Evolutionary conservation across 2,888 invertebrate genomes (phyloP), one percentile per base, ranked within the genome.

Genomic region (Philereme vetulata): DNA sequence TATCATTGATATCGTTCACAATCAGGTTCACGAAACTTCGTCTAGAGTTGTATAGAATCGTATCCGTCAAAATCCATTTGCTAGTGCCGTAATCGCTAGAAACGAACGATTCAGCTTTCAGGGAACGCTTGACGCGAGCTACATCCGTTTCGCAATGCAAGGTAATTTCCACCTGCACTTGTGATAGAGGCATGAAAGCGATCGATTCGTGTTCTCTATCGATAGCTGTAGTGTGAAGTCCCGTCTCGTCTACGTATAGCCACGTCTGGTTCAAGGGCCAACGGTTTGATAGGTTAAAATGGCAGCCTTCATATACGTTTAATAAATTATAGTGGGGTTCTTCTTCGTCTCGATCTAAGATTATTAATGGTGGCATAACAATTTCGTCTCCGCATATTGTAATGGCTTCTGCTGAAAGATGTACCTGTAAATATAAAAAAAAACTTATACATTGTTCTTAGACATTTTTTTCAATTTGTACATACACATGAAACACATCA

Each of bases 1-100:
- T 90, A 65, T 93, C 93, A 68, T 93, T 93, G n/a, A 90, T 89
- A 65, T 93, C 93, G 21, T 89, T 88, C 0, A 93, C 90, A 59
- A 93, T 88, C 47, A 93, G 74, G 64, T 90, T 90, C 1, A 93
- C 85, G 40, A 90, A 75, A 66, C 88, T 90, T 47, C 85, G 76
- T 64, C 85, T 79, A 0, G 85, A 71, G 57, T 90, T 83, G 69
- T 81, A 87, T 4, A 65, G 63, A 51, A 93, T 90, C 4, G 86
- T 75, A 51, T 91, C 85, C 8, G 89, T 80, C 43, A 89, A 72
- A 38, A 92, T 72, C 90, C 93, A 93, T 67, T 79, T 82, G 62
- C 81, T 85, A 32, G 74, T 71, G 21, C 88, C 87, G 52, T 89
- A 88, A 61, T 90, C 85, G 62, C 86, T 85, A 32, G 82, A 81